phyloP scores from a whole-genome alignment of 2,888 invertebrate species.

The Nasonovia ribisnigri region DNA sequence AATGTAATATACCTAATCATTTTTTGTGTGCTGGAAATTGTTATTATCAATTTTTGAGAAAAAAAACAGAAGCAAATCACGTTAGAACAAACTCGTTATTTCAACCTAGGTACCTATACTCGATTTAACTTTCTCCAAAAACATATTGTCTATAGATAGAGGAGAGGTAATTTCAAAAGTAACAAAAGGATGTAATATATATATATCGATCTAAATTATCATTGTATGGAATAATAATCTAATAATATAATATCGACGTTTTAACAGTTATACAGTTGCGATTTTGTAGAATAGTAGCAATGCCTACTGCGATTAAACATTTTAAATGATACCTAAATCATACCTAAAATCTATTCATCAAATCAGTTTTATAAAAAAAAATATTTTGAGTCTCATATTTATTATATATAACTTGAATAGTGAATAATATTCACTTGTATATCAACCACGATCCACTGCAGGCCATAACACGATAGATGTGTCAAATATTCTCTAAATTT shows the following conservation, averaged over 20 bases:
- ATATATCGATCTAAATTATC: not conserved
- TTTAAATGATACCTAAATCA: not conserved
- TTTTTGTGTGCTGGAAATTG: not conserved
- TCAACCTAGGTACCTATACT: not conserved
- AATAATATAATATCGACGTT: not conserved
- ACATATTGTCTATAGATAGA: not conserved
- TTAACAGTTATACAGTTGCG: not conserved
- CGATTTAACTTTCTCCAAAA: constrained; percentile 33
- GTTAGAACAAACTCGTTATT: not conserved
- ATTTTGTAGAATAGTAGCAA: not conserved
- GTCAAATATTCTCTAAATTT: not conserved
- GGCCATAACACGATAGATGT: not conserved
- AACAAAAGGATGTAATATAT: not conserved
- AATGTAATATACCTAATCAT: not conserved
- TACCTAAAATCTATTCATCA: not conserved
- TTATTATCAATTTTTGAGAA: not conserved
- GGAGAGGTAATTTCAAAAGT: not conserved
- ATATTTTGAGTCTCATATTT: not conserved
- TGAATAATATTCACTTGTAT: not conserved
- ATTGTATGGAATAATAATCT: not conserved
- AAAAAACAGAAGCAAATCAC: not conserved
- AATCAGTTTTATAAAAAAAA: not conserved
- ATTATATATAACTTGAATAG: not conserved
- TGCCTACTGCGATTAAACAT: not conserved
- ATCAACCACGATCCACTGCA: not conserved